Base-by-base conservation (phyloP, 2,113 vertebrate genomes). In the Falcunculus frontatus region DNA sequence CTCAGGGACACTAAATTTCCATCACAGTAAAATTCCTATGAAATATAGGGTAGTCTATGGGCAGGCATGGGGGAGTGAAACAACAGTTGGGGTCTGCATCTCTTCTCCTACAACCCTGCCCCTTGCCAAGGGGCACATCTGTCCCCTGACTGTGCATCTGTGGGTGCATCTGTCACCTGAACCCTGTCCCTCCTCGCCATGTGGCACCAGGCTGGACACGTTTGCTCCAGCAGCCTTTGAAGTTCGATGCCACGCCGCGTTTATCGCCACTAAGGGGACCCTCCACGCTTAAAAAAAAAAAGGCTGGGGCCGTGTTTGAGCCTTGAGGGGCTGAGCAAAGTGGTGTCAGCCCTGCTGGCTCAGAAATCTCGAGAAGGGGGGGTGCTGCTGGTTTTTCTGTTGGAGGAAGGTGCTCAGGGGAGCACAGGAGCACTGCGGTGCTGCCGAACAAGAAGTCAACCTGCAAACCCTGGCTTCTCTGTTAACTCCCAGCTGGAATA, bases 61-160 rank as follows among this genome's bases (percentile, higher is more conserved):
- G 27, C 8, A 46, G 59, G 25, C 37, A 12, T 1, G 2, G 4
- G 25, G 53, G 35, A 1, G 2, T 69, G 67, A 47, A 55, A 88
- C 75, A 90, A 9, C 49, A 39, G 11, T 4, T 2, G 1, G 41
- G 75, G 26, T 32, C 70, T 80, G 70, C 32, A 7, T 4, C 59
- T 73, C 42, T 41, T 60, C 47, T 92, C 25, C 67, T 65, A 17
- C 35, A 26, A 0, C 42, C 59, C 39, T 88, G 50, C 72, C 92
- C 76, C 83, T 90, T 70, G 86, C 72, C 35, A 3, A 74, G 76
- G 92, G 95, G 75, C 76, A 96, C 26, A 11, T 81, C 92, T 97
- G 94, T 44, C 59, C 68, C 10, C 5, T 32, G 79, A 7, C 1
- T 8, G 68, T 8, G 75, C 95, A 94, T 96, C 92, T 97, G 96